Evolutionary conservation across 2,888 invertebrate species (phyloP).

Genomic region (Druceiella hillmani): DNA sequence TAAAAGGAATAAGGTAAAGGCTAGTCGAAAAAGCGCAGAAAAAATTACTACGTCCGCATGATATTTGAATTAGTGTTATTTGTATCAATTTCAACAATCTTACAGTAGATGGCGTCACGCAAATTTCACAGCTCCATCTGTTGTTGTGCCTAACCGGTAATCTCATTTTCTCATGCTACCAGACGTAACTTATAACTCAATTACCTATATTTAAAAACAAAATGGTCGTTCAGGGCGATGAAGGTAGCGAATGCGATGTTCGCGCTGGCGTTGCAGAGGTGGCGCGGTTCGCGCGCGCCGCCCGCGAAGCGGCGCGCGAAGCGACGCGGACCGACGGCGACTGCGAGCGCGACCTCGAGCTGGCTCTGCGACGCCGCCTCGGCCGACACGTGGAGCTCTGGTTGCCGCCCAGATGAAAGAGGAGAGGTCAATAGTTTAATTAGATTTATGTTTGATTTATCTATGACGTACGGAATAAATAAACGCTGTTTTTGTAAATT

Average conservation of each 20-base stretch:
- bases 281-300: constrained; percentile 38
- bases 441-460: no score
- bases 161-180: background rate
- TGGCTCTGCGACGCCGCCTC: constrained; percentile 49
- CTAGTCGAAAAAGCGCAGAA: no score
- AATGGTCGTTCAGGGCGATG: constrained; percentile 1
- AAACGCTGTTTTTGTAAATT: no score
- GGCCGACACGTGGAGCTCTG: constrained; percentile 50
- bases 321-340: constrained; percentile 32
- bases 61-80: no score
- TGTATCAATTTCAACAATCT: no score
- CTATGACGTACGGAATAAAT: no score
- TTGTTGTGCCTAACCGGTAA: background rate
- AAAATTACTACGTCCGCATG: no score
- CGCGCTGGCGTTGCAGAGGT: constrained; percentile 46
- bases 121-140: no score
- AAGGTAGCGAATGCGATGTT: constrained; percentile 39
- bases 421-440: no score
- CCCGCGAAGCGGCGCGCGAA: constrained; percentile 41
- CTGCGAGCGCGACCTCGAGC: constrained; percentile 42
- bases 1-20: no score
- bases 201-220: background rate
- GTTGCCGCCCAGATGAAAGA: constrained; percentile 44
- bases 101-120: no score
- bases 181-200: constrained; percentile 1